These are phyloP conservation scores for Corapipo altera DNA, from an alignment of 2,113 vertebrate species.

Conservation along the genomic window DNA sequence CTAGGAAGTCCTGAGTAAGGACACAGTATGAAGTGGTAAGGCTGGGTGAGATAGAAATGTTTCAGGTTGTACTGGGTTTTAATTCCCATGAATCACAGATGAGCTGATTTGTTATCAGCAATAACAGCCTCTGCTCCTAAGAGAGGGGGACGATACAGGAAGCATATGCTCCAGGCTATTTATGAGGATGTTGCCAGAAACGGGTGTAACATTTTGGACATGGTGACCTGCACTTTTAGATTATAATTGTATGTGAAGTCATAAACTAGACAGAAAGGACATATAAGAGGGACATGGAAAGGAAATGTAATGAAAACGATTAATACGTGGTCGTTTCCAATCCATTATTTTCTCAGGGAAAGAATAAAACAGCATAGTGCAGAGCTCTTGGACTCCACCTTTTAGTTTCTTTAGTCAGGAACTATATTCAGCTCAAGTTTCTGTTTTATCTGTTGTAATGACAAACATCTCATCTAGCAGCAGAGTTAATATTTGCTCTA, in stretches of 20 bases:
- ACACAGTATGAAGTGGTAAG: background rate
- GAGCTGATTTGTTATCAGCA: slow-evolving; percentile 30
- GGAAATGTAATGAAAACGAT: background rate
- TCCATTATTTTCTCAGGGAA: slow-evolving; percentile 42
- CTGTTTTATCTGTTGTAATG: background rate
- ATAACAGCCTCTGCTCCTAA: background rate
- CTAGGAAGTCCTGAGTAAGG: slow-evolving; percentile 2
- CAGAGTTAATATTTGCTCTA: background rate
- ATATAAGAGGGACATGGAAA: background rate
- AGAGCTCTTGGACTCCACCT: background rate
- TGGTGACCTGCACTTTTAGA: slow-evolving; percentile 9
- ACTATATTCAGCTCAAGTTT: background rate
- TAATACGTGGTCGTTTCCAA: background rate
- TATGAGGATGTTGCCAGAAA: slow-evolving; percentile 1
- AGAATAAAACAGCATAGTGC: background rate
- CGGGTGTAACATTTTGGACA: background rate
- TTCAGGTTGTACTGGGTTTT: background rate
- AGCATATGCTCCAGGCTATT: slow-evolving; percentile 34
- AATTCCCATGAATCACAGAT: background rate
- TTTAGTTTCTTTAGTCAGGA: background rate
- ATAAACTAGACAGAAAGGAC: slow-evolving; percentile 6
- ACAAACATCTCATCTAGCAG: background rate
- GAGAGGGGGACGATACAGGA: background rate
- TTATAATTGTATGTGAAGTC: background rate
- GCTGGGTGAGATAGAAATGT: background rate